These are phyloP conservation scores for Ochlodes sylvanus DNA, from an alignment of 2,888 invertebrate species.

Conservation along the genomic window DNA sequence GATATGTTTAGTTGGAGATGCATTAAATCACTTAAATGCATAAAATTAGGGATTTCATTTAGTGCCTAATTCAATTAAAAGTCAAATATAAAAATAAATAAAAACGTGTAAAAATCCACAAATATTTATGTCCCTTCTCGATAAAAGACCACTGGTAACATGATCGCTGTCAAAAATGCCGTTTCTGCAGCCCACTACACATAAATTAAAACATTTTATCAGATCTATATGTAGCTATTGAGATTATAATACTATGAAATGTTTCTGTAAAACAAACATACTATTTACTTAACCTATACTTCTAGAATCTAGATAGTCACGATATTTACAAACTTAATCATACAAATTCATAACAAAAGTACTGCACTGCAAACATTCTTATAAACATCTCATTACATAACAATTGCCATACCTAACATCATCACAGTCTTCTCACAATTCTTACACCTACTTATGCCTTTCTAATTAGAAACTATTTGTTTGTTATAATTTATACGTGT, in stretches of 20 bases:
- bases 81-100: neutral
- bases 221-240: conserved; percentile 1
- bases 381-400: conserved; percentile 62
- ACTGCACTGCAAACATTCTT: conserved; percentile 46
- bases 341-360: conserved; percentile 4
- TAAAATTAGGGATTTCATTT: neutral
- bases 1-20: too few relatives aligned
- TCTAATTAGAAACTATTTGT: conserved; percentile 37
- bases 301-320: conserved; percentile 10
- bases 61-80: neutral
- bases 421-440: conserved; percentile 82
- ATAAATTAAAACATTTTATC: neutral
- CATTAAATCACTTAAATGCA: neutral
- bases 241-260: neutral
- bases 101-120: neutral
- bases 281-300: conserved; percentile 1
- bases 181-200: neutral
- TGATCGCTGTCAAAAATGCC: neutral
- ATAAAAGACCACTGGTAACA: conserved; percentile 5
- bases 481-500: conserved; percentile 24
- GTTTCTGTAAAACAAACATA: conserved; percentile 11
- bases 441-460: conserved; percentile 57
- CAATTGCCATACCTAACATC: conserved; percentile 69
- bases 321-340: conserved; percentile 15
- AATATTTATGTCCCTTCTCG: neutral